Evolutionary conservation across 2,113 vertebrate species (phyloP), one percentile per base, ranked within the genome.

Genomic region (Mirza zaza): DNA sequence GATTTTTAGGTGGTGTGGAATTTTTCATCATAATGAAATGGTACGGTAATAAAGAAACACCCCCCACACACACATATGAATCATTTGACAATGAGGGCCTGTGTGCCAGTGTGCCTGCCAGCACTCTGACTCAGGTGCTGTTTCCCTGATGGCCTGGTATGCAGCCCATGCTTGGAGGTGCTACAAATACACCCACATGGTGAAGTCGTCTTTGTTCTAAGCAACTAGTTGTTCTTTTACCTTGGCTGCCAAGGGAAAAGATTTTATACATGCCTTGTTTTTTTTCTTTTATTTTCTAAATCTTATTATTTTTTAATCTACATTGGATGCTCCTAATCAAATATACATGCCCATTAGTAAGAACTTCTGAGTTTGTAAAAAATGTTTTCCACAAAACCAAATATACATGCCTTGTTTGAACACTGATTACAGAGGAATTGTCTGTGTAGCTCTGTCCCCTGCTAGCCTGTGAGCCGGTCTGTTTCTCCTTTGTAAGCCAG

Each of bases 1-100:
- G n/a, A 23, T 13, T 1, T 92, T 80, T 63, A 32, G 7, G 5
- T 71, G n/a, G 63, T 68, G 39, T 75, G 52, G 50, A 75, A 27
- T 55, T 85, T 91, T 81, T 63, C 65, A 32, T 87, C 32, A 13
- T 71, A 52, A 68, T n/a, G 45, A 70, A 89, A 20, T n/a, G 32
- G 4, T 1, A 15, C 7, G 5, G 45, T 45, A 18, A 4, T 2
- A 57, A 6, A 1, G 11, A 4, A 12, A 3, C 4, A 9, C 39
- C 8, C 29, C 12, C 3, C 12, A 6, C 55, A 6, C 55, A 11
- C 45, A 48, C 45, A 48, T 11, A 3, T 5, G 23, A 65, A 2
- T 48, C 48, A 55, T 6, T 13, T 32, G 34, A 36, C 21, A 8
- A 1, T 36, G 13, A 27, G 55, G 34, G 32, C 32, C 7, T 25